Evolutionary conservation across 2,113 vertebrate species (phyloP).

Genomic region (Toxotes chatareus): DNA sequence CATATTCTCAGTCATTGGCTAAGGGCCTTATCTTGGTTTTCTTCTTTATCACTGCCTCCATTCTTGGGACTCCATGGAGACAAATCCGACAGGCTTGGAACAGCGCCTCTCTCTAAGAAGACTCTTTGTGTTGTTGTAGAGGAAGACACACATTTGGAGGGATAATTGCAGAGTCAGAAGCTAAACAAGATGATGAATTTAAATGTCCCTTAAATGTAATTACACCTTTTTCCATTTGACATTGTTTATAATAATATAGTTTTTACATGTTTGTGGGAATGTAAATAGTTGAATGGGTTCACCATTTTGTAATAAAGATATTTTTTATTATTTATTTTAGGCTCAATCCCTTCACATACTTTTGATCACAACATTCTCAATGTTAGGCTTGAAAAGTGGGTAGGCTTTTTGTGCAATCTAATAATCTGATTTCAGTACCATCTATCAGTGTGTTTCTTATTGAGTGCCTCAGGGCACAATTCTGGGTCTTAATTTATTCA

Average conservation of each 20-base stretch:
- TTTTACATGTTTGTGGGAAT: constrained; percentile 33
- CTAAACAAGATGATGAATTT: neutral
- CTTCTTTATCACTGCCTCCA: constrained; percentile 80
- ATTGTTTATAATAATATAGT: neutral
- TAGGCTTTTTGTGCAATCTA: neutral
- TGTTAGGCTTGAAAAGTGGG: neutral
- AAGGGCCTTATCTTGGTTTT: constrained; percentile 88
- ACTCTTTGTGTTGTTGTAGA: no score
- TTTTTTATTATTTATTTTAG: constrained; percentile 31
- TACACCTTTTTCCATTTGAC: neutral
- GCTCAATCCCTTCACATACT: neutral
- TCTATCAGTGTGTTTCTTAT: neutral
- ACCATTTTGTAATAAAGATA: constrained; percentile 53
- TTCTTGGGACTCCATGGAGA: constrained; percentile 87
- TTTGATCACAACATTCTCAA: neutral
- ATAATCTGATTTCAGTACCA: neutral
- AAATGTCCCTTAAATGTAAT: constrained; percentile 18
- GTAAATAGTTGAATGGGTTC: constrained; percentile 27
- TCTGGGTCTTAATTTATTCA: neutral
- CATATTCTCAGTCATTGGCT: constrained; percentile 86
- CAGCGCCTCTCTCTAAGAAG: constrained; percentile 32
- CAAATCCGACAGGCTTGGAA: constrained; percentile 80
- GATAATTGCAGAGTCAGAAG: neutral
- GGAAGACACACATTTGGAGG: neutral
- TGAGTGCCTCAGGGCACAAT: neutral